These are phyloP conservation scores for Baccha elongata DNA, from an alignment of 2,888 invertebrate genomes.

Conservation along the genomic window DNA sequence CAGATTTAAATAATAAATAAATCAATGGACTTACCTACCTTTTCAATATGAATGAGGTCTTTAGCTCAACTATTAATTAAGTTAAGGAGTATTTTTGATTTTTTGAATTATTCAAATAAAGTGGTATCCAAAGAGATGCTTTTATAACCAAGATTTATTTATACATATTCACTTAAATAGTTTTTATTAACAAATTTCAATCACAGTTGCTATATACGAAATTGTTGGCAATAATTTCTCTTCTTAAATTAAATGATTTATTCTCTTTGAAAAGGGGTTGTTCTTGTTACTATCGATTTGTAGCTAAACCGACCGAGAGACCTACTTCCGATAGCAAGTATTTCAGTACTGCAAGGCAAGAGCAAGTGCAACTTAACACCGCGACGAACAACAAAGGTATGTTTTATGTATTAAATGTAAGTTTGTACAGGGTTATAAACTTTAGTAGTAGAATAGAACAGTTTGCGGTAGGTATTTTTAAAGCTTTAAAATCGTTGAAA, in stretches of 20 bases:
- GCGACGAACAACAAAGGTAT: slow-evolving; percentile 2
- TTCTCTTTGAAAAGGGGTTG: slow-evolving; percentile 1
- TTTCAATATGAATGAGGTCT: slow-evolving; percentile 23
- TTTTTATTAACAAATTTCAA: background rate
- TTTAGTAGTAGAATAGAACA: background rate
- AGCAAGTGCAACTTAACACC: slow-evolving; percentile 1
- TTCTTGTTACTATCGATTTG: slow-evolving; percentile 20
- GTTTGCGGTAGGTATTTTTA: background rate
- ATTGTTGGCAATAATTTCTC: too few species aligned
- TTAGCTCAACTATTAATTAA: slow-evolving; percentile 32
- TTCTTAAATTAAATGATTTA: background rate
- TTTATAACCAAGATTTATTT: too few species aligned
- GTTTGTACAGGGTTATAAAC: too few species aligned
- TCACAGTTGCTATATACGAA: too few species aligned
- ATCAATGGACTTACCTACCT: slow-evolving; percentile 45
- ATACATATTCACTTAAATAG: background rate
- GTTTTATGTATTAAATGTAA: background rate
- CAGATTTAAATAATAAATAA: background rate
- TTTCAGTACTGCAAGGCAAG: slow-evolving; percentile 53
- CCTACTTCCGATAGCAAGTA: slow-evolving; percentile 46
- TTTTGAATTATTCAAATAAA: too few species aligned
- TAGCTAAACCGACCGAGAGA: slow-evolving; percentile 25
- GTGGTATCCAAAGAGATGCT: too few species aligned
- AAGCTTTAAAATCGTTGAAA: slow-evolving; percentile 6
- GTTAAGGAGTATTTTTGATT: slow-evolving; percentile 9